Evolutionary conservation across 2,888 invertebrate species (phyloP).

Genomic region (Hyalella azteca): DNA sequence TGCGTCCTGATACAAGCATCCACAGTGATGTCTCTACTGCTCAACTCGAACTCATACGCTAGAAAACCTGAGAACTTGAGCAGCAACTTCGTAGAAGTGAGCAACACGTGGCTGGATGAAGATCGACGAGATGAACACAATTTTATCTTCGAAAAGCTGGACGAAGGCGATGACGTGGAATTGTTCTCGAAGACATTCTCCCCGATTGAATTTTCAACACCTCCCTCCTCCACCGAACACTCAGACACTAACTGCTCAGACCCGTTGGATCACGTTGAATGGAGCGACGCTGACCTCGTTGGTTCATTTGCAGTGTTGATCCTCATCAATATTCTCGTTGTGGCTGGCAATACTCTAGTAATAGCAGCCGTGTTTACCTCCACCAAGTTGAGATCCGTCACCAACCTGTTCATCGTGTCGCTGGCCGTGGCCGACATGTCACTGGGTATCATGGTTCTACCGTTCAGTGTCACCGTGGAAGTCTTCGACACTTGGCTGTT

Average conservation of each 20-base stretch:
- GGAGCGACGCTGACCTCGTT: constrained; percentile 64
- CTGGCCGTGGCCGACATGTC: constrained; percentile 93
- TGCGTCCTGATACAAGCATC: background rate
- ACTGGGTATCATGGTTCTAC: constrained; percentile 93
- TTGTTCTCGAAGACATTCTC: background rate
- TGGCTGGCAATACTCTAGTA: constrained; percentile 90
- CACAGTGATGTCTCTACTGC: constrained; percentile 1
- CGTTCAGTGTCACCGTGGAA: constrained; percentile 94
- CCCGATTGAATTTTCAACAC: background rate
- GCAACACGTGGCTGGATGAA: background rate
- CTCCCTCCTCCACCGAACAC: background rate
- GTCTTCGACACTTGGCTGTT: constrained; percentile 94
- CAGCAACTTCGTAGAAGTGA: background rate
- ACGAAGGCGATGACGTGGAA: background rate
- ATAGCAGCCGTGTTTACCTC: constrained; percentile 87
- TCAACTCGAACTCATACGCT: background rate
- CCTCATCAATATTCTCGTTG: constrained; percentile 81
- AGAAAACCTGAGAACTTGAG: background rate
- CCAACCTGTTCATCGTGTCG: constrained; percentile 95
- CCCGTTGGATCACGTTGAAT: constrained; percentile 48
- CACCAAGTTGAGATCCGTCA: constrained; percentile 90
- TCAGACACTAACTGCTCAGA: constrained; percentile 45
- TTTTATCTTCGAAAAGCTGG: no score
- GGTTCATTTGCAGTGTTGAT: constrained; percentile 76
- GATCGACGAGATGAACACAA: no score